Conservation (phyloP, 2,797 vertebrate species). For the Notamacropus eugenii region DNA sequence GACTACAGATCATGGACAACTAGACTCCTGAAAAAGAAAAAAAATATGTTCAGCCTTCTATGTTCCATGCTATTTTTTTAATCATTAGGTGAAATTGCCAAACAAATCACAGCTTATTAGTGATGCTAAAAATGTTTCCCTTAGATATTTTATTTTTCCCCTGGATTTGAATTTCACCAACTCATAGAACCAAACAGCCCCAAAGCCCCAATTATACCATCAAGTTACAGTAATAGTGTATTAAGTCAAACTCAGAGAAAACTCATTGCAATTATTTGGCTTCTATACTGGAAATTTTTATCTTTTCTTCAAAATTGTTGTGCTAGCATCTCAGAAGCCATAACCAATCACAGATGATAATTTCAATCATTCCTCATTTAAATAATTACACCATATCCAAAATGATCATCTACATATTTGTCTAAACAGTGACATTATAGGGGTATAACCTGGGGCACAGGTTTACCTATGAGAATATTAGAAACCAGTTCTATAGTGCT, state of each 20-base stretch:
- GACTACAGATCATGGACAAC: constrained; percentile 67
- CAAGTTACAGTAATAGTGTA: constrained; percentile 3
- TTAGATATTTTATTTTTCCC: constrained; percentile 64
- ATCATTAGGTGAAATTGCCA: constrained; percentile 78
- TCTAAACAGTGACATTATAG: neutral
- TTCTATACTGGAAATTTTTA: constrained; percentile 23
- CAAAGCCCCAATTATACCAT: neutral
- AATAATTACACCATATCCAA: constrained; percentile 20
- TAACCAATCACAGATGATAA: neutral
- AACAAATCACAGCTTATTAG: constrained; percentile 77
- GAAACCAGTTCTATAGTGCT: neutral
- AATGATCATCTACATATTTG: constrained; percentile 13
- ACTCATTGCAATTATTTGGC: constrained; percentile 32
- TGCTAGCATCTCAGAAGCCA: neutral
- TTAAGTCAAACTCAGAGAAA: constrained; percentile 7
- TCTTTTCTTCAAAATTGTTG: constrained; percentile 44
- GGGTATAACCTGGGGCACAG: neutral
- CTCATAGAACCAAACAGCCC: constrained; percentile 3
- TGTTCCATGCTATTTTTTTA: constrained; percentile 77
- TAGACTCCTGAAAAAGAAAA: constrained; percentile 69
- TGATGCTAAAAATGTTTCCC: constrained; percentile 77
- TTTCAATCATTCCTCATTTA: constrained; percentile 18
- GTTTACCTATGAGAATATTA: neutral
- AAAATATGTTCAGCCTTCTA: constrained; percentile 73
- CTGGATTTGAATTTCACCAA: constrained; percentile 33